Evolutionary conservation across 1,140 invertebrate species (phyloP).

Genomic region (Neelides sp.): DNA sequence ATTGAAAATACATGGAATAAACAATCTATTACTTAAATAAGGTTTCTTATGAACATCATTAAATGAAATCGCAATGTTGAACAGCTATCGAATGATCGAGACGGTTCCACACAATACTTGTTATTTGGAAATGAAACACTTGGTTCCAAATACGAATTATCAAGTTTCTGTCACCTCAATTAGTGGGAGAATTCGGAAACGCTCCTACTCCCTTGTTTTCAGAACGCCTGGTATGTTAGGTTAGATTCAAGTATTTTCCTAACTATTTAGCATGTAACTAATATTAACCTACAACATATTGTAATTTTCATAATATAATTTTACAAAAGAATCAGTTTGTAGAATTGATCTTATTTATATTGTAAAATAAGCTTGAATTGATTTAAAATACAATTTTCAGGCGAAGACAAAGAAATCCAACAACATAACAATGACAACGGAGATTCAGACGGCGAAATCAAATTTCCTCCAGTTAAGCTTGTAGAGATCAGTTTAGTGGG

Average conservation of each 20-base stretch:
- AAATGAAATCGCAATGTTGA: not conserved
- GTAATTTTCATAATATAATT: not conserved
- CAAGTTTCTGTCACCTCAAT: slow-evolving; percentile 68
- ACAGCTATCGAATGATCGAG: slow-evolving; percentile 29
- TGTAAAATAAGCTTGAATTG: slow-evolving; percentile 8
- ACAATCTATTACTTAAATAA: not conserved
- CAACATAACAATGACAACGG: not conserved
- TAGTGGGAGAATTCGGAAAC: slow-evolving; percentile 53
- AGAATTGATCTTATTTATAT: slow-evolving; percentile 11
- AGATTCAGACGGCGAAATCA: slow-evolving; percentile 5
- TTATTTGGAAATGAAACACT: slow-evolving; percentile 43
- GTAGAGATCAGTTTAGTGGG: slow-evolving; percentile 78
- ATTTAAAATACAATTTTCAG: slow-evolving; percentile 2
- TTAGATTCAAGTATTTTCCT: not conserved
- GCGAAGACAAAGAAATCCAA: slow-evolving; percentile 1
- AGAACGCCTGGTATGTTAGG: slow-evolving; percentile 60
- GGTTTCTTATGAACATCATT: not conserved
- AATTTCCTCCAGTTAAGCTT: slow-evolving; percentile 53
- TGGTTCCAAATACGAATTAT: slow-evolving; percentile 72
- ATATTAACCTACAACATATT: not conserved
- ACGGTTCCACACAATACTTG: slow-evolving; percentile 27
- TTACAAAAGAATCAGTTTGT: not conserved
- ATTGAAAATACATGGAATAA: not conserved
- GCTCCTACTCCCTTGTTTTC: slow-evolving; percentile 68
- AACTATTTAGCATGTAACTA: not conserved